Evolutionary conservation across 2,888 invertebrate species (phyloP), one percentile per base, ranked within the genome.

Genomic region (Mesorhabditis belari): DNA sequence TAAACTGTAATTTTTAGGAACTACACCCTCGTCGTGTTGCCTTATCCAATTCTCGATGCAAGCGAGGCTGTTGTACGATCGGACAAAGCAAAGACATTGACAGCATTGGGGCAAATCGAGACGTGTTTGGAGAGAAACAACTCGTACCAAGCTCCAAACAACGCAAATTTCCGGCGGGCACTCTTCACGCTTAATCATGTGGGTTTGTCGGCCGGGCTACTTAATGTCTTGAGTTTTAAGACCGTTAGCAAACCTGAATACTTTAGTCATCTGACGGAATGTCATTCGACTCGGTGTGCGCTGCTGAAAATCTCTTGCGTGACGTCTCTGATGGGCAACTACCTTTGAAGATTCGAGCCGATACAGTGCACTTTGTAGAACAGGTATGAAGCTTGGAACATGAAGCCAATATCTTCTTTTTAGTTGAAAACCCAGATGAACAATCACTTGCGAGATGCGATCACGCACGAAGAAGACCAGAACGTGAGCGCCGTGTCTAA

Each of bases 21-120:
- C 58, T 65, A 71, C 57, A 71, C 74, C 0, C 56, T 76, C 23
- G 68, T 65, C 5, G 60, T 65, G 29, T 55, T 76, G n/a, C 73
- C 71, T 4, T 69, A 71, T 57, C 71, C 70, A 1, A 65, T 68
- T 12, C 63, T 63, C 9, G 71, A 73, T 57, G 66, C 67, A 3
- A 63, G 65, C 54, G 71, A 73, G n/a, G 67, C 66, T 55, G 60
- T 64, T 55, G 65, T 65, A 26, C 24, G 70, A 52, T 58, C 62
- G 6, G 71, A 70, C 25, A 49, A 62, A 21, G 57, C 62, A 12
- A 52, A 67, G 55, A 57, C 66, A 3, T 58, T 67, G n/a, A 57
- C 57, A 4, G 69, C 71, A 1, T 52, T 71, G 19, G 26, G 54
- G 17, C 71, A 69, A 50, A 69, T 71, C 49, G 67, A 71, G 23